Percentiles rank a stretch among this genome's conserved stretches.
These are phyloP conservation scores for Phorcus lineatus DNA, from an alignment of 2,888 invertebrate species.

Conservation along the genomic window DNA sequence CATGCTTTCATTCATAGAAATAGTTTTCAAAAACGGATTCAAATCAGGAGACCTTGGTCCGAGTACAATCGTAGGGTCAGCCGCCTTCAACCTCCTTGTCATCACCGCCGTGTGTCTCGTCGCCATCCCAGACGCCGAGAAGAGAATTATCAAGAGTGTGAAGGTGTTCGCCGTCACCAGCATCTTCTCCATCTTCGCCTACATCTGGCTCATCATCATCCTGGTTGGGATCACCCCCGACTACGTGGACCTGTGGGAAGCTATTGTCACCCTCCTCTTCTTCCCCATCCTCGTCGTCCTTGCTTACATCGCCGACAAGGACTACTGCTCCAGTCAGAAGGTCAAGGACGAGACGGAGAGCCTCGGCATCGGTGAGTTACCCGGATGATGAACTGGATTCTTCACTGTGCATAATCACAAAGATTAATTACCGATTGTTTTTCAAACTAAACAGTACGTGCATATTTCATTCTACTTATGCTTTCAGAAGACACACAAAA, in stretches of 20 bases:
- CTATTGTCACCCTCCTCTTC: constrained; percentile 78
- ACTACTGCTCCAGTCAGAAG: constrained; percentile 53
- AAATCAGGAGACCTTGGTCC: constrained; percentile 78
- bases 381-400: not conserved
- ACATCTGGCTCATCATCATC: constrained; percentile 80
- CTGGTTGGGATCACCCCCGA: constrained; percentile 76
- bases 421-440: too few relatives aligned
- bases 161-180: constrained; percentile 77
- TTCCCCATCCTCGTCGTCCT: constrained; percentile 79
- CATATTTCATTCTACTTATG: too few relatives aligned
- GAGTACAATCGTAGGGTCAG: constrained; percentile 80
- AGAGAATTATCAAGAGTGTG: constrained; percentile 75
- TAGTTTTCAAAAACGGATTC: constrained; percentile 74
- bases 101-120: constrained; percentile 79
- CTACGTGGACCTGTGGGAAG: constrained; percentile 79
- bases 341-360: constrained; percentile 36
- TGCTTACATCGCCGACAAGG: constrained; percentile 79
- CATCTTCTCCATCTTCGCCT: constrained; percentile 78
- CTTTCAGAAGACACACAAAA: too few relatives aligned
- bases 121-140: constrained; percentile 76
- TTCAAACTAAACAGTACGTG: too few relatives aligned
- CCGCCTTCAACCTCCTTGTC: constrained; percentile 79
- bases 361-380: constrained; percentile 54
- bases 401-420: too few relatives aligned
- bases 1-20: constrained; percentile 78